Percentiles rank a stretch among this genome's conserved stretches.
phyloP scores from a whole-genome alignment of 37 sponge, comb jelly and placozoan species.

The Amphimedon queenslandica region DNA sequence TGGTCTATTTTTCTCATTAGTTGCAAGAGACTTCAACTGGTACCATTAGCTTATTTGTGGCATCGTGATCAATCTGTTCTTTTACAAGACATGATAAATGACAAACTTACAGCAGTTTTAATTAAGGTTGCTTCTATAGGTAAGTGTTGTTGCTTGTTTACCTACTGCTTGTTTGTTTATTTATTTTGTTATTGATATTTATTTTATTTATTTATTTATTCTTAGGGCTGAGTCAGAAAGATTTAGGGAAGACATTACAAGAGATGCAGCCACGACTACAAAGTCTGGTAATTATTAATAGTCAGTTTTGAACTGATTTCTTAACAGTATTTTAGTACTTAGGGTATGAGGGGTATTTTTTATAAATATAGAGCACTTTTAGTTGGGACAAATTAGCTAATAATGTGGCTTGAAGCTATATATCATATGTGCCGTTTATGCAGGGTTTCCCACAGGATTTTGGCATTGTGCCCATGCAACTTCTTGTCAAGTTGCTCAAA shows the following conservation, averaged over 20 bases:
- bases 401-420: too few relatives aligned
- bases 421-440: too few relatives aligned
- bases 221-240: conserved; percentile 65
- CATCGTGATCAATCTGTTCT: conserved; percentile 79
- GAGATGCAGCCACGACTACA: conserved; percentile 60
- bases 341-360: too few relatives aligned
- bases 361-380: too few relatives aligned
- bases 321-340: too few relatives aligned
- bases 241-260: conserved; percentile 63
- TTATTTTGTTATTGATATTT: background rate
- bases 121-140: conserved; percentile 94
- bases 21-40: conserved; percentile 84
- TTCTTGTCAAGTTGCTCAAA: too few relatives aligned
- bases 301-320: conserved; percentile 1
- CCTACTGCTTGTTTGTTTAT: too few relatives aligned
- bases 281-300: conserved; percentile 46
- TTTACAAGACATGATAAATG: conserved; percentile 80
- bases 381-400: too few relatives aligned
- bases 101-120: conserved; percentile 69
- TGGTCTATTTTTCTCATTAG: conserved; percentile 19
- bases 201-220: too few relatives aligned
- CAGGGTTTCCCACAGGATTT: too few relatives aligned
- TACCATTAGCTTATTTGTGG: conserved; percentile 92
- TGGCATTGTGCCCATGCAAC: too few relatives aligned
- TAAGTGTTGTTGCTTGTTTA: too few relatives aligned